A percentile compares a stretch with the other conserved stretches of the same genome.
These are phyloP conservation scores for Drosophila bunnanda DNA, from an alignment of 2,888 invertebrate species.

Conservation along the genomic window DNA sequence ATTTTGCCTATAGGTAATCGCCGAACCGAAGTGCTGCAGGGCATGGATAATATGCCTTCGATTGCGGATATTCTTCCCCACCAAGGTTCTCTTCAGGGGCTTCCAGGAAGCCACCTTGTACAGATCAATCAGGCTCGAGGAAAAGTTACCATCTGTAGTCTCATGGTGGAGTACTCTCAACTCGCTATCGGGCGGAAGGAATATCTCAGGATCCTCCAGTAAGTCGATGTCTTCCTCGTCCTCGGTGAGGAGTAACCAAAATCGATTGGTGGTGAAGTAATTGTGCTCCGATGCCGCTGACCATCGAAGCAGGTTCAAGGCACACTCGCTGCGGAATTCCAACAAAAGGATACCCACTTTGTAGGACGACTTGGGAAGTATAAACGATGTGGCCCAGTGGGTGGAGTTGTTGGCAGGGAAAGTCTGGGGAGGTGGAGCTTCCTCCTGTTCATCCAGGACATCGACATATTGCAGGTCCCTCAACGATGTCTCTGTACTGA, in stretches of 20 bases:
- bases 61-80: conserved; percentile 55
- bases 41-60: conserved; percentile 55
- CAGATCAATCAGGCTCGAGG: conserved; percentile 70
- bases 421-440: conserved; percentile 65
- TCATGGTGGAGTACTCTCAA: conserved; percentile 66
- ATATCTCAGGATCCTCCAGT: conserved; percentile 73
- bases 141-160: conserved; percentile 21
- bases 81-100: conserved; percentile 58
- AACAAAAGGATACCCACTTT: conserved; percentile 81
- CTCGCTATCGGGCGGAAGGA: conserved; percentile 82
- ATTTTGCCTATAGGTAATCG: conserved; percentile 79
- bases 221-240: conserved; percentile 48
- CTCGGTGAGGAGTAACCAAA: conserved; percentile 78
- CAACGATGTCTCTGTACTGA: conserved; percentile 67
- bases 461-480: conserved; percentile 55
- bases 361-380: conserved; percentile 60
- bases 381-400: conserved; percentile 61
- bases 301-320: conserved; percentile 73
- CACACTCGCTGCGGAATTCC: conserved; percentile 72
- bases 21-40: conserved; percentile 72
- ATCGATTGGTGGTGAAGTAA: conserved; percentile 82
- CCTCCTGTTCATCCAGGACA: conserved; percentile 32
- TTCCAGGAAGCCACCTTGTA: conserved; percentile 80
- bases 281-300: conserved; percentile 77
- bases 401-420: conserved; percentile 62